Evolutionary conservation across 2,113 vertebrate genomes (phyloP).

Genomic region (Corythaixoides concolor): DNA sequence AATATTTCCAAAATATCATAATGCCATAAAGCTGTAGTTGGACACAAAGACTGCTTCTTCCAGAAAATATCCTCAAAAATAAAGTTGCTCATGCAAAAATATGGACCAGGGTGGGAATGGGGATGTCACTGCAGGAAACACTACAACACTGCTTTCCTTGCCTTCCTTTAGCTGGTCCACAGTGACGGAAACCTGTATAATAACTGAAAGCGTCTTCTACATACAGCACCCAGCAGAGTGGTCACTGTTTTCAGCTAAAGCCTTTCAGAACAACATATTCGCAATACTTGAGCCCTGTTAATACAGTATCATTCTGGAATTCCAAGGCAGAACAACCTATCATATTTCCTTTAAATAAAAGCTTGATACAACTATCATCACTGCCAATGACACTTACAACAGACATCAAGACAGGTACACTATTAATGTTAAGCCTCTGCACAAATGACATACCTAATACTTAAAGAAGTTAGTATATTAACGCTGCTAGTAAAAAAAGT

Average conservation of each 20-base stretch:
- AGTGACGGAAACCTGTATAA: not conserved
- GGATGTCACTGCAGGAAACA: not conserved
- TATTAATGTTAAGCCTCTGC: not conserved
- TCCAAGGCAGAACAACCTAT: not conserved
- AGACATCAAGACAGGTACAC: not conserved
- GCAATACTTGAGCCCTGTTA: not conserved
- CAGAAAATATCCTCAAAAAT: not conserved
- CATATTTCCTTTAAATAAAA: not conserved
- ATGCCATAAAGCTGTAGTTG: not conserved
- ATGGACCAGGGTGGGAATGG: not conserved
- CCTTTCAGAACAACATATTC: fast-evolving
- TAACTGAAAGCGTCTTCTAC: not conserved
- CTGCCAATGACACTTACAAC: not conserved
- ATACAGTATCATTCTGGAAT: not conserved
- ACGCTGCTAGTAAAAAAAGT: not conserved
- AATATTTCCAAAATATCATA: not conserved
- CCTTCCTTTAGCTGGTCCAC: not conserved
- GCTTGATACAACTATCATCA: not conserved
- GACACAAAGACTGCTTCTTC: not conserved
- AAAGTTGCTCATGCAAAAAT: not conserved
- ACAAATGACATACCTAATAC: not conserved
- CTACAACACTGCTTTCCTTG: not conserved
- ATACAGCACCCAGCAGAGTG: not conserved
- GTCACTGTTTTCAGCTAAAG: not conserved
- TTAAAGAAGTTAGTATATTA: not conserved